These are phyloP conservation scores for Macrocentrus cingulum DNA, from an alignment of 1,140 invertebrate species.

Conservation along the genomic window DNA sequence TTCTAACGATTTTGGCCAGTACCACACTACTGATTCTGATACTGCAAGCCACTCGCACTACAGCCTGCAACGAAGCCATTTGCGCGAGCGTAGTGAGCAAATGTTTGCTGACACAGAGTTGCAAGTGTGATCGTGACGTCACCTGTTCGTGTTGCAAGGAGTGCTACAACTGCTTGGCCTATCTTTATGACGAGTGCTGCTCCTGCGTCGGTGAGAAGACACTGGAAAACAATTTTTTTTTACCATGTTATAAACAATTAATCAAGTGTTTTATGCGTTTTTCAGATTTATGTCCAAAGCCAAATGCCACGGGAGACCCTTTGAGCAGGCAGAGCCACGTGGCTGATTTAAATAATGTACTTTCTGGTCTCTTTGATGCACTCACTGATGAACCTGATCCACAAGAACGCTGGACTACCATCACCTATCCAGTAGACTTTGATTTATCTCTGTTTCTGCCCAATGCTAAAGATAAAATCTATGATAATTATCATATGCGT, in stretches of 20 bases:
- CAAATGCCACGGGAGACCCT: constrained; percentile 71
- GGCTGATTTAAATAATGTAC: constrained; percentile 79
- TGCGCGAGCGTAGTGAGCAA: constrained; percentile 94
- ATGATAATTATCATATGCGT: constrained; percentile 73
- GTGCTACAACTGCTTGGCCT: constrained; percentile 85
- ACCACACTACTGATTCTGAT: constrained; percentile 7
- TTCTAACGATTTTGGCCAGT: constrained; percentile 26
- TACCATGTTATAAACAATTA: background rate
- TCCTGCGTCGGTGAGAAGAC: constrained; percentile 84
- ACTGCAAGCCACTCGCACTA: constrained; percentile 25
- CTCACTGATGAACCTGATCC: constrained; percentile 78
- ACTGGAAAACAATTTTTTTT: background rate
- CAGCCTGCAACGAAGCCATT: constrained; percentile 81
- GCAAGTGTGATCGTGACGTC: constrained; percentile 86
- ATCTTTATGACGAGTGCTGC: constrained; percentile 90
- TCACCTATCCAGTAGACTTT: constrained; percentile 77
- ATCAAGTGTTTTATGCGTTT: constrained; percentile 27
- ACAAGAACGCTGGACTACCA: constrained; percentile 73
- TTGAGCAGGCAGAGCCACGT: constrained; percentile 82
- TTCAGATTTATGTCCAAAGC: constrained; percentile 85
- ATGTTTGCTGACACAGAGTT: constrained; percentile 92
- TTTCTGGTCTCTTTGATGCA: constrained; percentile 80
- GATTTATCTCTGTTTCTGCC: constrained; percentile 59
- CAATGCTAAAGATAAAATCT: constrained; percentile 66
- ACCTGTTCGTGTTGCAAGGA: constrained; percentile 91